Conservation (phyloP, 2,113 vertebrate genomes). For the Tragelaphus strepsiceros region DNA sequence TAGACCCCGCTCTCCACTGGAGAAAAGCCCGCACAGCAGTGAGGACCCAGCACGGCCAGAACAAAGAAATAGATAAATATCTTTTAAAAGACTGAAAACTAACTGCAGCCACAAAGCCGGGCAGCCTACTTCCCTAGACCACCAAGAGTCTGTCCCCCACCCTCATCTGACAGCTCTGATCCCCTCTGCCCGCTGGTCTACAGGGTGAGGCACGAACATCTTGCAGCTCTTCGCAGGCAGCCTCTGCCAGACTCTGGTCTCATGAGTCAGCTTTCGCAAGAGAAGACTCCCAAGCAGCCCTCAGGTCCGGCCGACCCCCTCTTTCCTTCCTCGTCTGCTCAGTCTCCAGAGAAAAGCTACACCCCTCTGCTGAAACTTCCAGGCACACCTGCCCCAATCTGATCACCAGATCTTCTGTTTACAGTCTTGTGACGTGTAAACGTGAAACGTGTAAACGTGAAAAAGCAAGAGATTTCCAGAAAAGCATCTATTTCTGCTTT, state of each 20-base stretch:
- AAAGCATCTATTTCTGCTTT: too few species aligned
- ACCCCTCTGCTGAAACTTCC: neutral
- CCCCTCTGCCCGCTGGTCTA: rapidly evolving
- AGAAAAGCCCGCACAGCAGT: neutral
- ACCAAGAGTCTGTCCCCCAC: rapidly evolving
- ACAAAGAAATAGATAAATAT: neutral
- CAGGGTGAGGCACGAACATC: rapidly evolving
- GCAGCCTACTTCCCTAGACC: too few species aligned
- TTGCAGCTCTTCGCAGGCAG: rapidly evolving
- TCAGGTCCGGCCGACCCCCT: rapidly evolving
- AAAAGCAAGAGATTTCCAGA: too few species aligned
- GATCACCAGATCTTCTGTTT: neutral
- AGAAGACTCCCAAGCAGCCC: neutral
- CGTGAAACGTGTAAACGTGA: too few species aligned
- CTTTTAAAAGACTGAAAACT: neutral
- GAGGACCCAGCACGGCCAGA: neutral
- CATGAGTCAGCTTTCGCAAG: neutral
- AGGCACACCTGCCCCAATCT: neutral
- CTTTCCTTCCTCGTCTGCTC: neutral
- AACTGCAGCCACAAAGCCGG: too few species aligned
- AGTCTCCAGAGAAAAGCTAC: neutral
- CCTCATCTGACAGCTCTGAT: neutral
- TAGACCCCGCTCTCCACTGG: neutral
- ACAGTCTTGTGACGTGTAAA: neutral
- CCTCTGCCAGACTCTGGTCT: neutral